Base-by-base conservation (phyloP, 2,797 vertebrate genomes). In the Falco columbarius region DNA sequence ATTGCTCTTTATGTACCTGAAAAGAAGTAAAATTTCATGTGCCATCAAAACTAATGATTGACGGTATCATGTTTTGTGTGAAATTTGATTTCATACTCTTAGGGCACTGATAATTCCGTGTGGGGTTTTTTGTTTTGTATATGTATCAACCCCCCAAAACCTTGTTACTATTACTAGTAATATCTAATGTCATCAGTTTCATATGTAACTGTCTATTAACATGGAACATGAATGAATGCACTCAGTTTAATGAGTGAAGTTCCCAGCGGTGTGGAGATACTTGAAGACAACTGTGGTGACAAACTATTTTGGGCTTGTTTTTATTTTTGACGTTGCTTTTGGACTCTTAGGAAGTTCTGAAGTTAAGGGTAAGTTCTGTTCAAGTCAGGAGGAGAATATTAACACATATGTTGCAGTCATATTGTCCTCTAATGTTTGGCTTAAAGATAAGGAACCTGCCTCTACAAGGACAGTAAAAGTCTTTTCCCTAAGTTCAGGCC, bases 121-220 rank as follows among this genome's bases (percentile, higher is more conserved):
- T 51, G 34, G 14, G 5, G 3, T 0, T 3, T 46, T 29, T 23
- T 10, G 0, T 20, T 73, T 77, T 89, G 49, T 9, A 2, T 58
- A 26, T 27, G 8, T 70, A 24, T 42, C 42, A 44, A 15, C 19
- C 4, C 1, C 2, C 1, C 7, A 27, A 47, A 12, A 36, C 7
- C 14, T 32, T 36, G 65, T 30, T 71, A 40, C 7, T 59, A 8
- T 74, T 89, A 19, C 24, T 61, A 52, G 27, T 81, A 63, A 62
- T 74, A 66, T 17, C 55, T 67, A 81, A 36, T 55, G 32, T 17
- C 8, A 23, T 51, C 56, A 20, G 8, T 59, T 49, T 81, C 19
- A n/a, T 58, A 29, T 30, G 30, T 67, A 87, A 23, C 55, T 54
- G 23, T 24, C 30, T 82, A 7, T 61, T 89, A 51, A 51, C 5